Evolutionary conservation across 2,113 vertebrate species (phyloP).

Genomic region (Zosterops japonicus): DNA sequence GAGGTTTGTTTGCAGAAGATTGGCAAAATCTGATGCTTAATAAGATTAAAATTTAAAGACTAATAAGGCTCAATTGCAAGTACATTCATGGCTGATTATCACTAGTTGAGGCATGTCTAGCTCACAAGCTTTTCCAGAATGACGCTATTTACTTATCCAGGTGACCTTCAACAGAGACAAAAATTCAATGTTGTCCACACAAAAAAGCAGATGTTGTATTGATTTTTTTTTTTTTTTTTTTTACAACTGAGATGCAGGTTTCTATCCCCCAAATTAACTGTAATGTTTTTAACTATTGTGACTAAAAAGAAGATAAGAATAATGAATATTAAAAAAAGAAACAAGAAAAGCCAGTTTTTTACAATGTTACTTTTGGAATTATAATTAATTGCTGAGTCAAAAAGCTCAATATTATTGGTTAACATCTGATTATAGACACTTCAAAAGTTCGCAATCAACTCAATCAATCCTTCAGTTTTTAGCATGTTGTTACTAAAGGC

Average conservation of each 20-base stretch:
- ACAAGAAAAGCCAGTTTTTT: rapidly evolving
- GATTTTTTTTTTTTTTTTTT: not conserved
- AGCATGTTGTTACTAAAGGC: not conserved
- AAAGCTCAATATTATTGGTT: not conserved
- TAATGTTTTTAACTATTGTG: not conserved
- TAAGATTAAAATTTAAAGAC: slow-evolving; percentile 3
- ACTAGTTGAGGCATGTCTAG: not conserved
- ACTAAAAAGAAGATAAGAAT: not conserved
- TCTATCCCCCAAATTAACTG: not conserved
- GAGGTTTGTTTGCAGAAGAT: not conserved
- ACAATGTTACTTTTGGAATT: not conserved
- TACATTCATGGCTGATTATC: slow-evolving; percentile 13
- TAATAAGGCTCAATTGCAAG: not conserved
- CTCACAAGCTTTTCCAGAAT: not conserved
- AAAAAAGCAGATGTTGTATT: not conserved
- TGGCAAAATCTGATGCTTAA: slow-evolving; percentile 2
- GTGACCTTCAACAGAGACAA: not conserved
- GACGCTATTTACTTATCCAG: not conserved
- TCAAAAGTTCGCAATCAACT: not conserved
- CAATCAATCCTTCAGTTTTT: not conserved
- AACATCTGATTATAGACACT: not conserved
- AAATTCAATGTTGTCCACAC: not conserved
- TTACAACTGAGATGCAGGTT: not conserved
- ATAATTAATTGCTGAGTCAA: not conserved
- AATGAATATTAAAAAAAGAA: not conserved